Evolutionary conservation across 2,113 vertebrate species (phyloP).

Genomic region (Trematocara nigrifrons): DNA sequence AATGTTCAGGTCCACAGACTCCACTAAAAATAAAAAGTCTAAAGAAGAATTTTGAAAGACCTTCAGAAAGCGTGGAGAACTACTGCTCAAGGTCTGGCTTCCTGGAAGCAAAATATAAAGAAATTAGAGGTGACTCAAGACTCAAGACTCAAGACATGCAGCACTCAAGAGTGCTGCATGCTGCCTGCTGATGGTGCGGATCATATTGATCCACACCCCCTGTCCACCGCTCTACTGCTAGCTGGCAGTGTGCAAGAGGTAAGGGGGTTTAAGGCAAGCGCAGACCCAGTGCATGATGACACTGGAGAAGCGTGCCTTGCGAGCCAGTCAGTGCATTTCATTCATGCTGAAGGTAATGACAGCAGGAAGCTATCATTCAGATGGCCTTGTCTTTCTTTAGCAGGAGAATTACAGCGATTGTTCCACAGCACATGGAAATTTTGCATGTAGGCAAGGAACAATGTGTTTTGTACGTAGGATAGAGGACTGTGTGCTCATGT

Average conservation of each 20-base stretch:
- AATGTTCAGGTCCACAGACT: neutral
- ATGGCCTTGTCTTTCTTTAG: constrained; percentile 11
- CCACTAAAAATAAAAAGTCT: neutral
- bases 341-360: neutral
- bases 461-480: neutral
- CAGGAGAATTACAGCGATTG: neutral
- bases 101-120: neutral
- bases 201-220: neutral
- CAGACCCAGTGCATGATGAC: neutral
- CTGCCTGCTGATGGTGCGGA: neutral
- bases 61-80: neutral
- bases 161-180: neutral
- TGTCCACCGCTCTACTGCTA: neutral
- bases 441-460: neutral
- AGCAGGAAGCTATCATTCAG: neutral
- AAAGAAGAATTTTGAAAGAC: neutral
- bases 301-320: neutral
- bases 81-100: neutral
- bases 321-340: neutral
- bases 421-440: neutral
- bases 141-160: too few relatives aligned
- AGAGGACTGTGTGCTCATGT: neutral
- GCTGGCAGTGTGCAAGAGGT: neutral
- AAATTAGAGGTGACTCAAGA: neutral
- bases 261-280: neutral